phyloP scores from a whole-genome alignment of 2,113 vertebrate species.

The Cariama cristata region DNA sequence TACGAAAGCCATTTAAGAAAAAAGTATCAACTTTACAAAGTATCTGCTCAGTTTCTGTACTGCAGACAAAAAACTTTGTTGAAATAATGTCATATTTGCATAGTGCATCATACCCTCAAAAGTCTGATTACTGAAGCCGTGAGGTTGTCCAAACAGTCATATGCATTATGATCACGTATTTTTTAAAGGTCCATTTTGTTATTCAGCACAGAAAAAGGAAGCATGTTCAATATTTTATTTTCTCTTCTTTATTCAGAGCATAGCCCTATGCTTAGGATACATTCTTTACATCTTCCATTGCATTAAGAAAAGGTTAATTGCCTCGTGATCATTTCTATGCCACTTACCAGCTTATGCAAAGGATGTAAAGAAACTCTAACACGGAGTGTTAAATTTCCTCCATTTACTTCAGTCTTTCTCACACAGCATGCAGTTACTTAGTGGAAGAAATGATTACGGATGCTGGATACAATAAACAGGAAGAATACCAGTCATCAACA shows the following conservation, averaged over 20 bases:
- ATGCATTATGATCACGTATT: not conserved
- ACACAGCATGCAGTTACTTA: not conserved
- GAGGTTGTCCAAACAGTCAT: not conserved
- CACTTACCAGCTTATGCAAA: not conserved
- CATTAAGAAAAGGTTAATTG: not conserved
- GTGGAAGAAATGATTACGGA: not conserved
- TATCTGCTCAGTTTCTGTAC: not conserved
- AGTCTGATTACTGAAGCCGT: fast-evolving
- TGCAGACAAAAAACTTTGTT: not conserved
- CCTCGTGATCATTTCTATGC: not conserved
- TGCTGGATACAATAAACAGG: not conserved
- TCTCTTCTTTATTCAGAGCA: not conserved
- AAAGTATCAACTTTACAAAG: not conserved
- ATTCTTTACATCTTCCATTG: not conserved
- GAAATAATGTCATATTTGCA: not conserved
- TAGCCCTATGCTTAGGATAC: not conserved
- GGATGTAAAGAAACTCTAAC: not conserved
- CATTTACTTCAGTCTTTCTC: not conserved
- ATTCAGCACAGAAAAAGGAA: not conserved
- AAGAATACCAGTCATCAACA: not conserved
- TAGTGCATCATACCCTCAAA: not conserved
- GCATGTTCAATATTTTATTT: not conserved
- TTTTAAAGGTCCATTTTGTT: not conserved
- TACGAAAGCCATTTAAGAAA: not conserved
- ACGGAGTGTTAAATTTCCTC: not conserved